A percentile compares a stretch with the other conserved stretches of the same genome.
phyloP scores from a whole-genome alignment of 92 coral and sea anemone genomes.

The Parazoanthus swiftii region DNA sequence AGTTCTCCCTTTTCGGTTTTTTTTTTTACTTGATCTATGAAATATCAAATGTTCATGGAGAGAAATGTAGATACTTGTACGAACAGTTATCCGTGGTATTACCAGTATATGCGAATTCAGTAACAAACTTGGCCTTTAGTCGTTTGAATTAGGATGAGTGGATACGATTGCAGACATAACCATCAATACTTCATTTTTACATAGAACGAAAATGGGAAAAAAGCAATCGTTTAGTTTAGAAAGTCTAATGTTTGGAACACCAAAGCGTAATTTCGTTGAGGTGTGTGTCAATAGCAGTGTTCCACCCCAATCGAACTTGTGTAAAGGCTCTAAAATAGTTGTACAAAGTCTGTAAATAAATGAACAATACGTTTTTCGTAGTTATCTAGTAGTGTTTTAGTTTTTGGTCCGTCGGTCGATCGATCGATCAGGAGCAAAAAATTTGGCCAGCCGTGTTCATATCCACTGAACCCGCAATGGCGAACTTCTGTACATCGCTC shows the following conservation, averaged over 20 bases:
- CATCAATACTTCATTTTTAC: not conserved
- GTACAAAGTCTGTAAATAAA: conserved; percentile 36
- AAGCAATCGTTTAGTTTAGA: too few species aligned
- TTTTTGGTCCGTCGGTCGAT: not conserved
- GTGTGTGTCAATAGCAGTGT: not conserved
- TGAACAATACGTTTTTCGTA: too few species aligned
- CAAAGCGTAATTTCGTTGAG: not conserved
- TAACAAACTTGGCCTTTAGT: not conserved
- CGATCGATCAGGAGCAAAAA: too few species aligned
- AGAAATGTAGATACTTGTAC: not conserved
- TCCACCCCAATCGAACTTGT: not conserved
- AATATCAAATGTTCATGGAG: not conserved
- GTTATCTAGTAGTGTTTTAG: not conserved
- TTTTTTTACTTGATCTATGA: too few species aligned
- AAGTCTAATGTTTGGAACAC: not conserved
- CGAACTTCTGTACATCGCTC: too few species aligned
- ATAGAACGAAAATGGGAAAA: not conserved
- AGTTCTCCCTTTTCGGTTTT: not conserved
- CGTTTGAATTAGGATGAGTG: not conserved
- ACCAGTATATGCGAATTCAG: too few species aligned
- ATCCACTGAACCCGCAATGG: too few species aligned
- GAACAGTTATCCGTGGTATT: not conserved
- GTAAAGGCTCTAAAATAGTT: conserved; percentile 2
- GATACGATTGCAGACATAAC: not conserved
- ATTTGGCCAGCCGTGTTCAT: too few species aligned